These are phyloP conservation scores for Boloria selene DNA, from an alignment of 2,888 invertebrate species.

Conservation along the genomic window DNA sequence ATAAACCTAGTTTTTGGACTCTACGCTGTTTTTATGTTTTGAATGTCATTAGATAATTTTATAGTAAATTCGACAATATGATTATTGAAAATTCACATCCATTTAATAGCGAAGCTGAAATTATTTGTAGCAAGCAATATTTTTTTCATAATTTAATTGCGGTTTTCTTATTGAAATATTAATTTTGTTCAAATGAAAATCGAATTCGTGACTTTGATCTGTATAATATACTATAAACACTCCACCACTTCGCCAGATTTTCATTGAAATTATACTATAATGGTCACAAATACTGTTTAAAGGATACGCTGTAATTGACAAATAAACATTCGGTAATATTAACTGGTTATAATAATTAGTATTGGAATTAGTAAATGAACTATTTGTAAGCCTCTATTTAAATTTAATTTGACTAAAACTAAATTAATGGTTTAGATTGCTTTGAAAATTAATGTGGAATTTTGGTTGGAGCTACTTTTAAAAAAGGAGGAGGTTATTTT, in stretches of 20 bases:
- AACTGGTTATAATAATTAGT: slow-evolving; percentile 39
- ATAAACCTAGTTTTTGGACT: no score
- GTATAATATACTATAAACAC: background rate
- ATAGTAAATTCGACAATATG: no score
- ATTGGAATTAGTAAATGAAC: slow-evolving; percentile 29
- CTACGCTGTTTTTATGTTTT: no score
- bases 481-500: no score
- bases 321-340: slow-evolving; percentile 37
- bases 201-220: background rate
- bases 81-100: no score
- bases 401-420: slow-evolving; percentile 31
- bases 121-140: no score
- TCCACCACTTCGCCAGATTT: background rate
- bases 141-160: no score
- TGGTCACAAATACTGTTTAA: slow-evolving; percentile 29
- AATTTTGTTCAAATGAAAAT: background rate
- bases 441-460: background rate
- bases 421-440: slow-evolving; percentile 18
- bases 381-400: slow-evolving; percentile 27
- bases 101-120: no score
- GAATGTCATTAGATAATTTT: no score
- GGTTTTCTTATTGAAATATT: no score
- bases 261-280: slow-evolving; percentile 9
- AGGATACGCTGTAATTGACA: slow-evolving; percentile 41
- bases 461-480: background rate